Evolutionary conservation across 2,113 vertebrate species (phyloP).

Genomic region (Guaruba guarouba): DNA sequence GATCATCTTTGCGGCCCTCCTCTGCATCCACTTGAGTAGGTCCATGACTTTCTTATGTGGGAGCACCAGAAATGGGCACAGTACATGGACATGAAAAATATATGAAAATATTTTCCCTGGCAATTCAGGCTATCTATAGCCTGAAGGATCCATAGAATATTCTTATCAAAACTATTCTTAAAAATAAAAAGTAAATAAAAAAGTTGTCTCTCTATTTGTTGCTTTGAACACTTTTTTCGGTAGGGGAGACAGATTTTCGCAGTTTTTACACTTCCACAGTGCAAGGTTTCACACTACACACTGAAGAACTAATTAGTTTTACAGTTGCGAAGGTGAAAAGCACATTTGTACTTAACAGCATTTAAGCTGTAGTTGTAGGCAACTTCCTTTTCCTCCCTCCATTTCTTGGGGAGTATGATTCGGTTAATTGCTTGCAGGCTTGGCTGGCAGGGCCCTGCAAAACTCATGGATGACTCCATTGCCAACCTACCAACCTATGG

Average conservation of each 20-base stretch:
- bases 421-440: not conserved
- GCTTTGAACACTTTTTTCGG: not conserved
- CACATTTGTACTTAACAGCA: not conserved
- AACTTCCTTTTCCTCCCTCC: not conserved
- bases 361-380: not conserved
- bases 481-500: not conserved
- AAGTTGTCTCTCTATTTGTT: not conserved
- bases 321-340: not conserved
- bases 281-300: not conserved
- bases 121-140: not conserved
- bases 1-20: not conserved
- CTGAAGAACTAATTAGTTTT: not conserved
- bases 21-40: not conserved
- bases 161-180: not conserved
- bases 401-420: not conserved
- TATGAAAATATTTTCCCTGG: not conserved
- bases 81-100: not conserved
- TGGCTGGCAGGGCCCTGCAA: not conserved
- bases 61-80: not conserved
- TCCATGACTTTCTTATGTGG: not conserved
- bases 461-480: not conserved
- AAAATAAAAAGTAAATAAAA: not conserved
- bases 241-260: not conserved
- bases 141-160: not conserved
- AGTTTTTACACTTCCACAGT: not conserved